phyloP scores from a whole-genome alignment of 1,140 invertebrate species.

The Drosophila saltans region DNA sequence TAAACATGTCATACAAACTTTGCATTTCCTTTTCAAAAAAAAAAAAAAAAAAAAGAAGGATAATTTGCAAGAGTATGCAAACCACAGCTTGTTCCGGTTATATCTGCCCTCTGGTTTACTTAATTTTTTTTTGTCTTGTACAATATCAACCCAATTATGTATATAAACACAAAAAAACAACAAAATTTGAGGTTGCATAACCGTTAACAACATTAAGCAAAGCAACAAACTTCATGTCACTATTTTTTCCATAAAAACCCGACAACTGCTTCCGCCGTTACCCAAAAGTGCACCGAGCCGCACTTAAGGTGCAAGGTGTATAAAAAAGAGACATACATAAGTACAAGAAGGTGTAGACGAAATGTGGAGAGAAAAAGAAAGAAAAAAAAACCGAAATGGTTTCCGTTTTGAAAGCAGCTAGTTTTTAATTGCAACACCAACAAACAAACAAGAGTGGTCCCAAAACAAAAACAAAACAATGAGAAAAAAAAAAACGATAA shows the following conservation, averaged over 20 bases:
- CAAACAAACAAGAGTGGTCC: neutral
- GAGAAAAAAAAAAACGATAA: neutral
- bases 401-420: constrained; percentile 53
- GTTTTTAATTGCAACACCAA: constrained; percentile 46
- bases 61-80: neutral
- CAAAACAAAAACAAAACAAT: neutral
- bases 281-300: constrained; percentile 45
- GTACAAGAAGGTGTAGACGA: constrained; percentile 20
- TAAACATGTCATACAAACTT: too few relatives aligned
- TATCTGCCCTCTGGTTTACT: neutral
- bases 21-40: too few relatives aligned
- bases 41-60: neutral
- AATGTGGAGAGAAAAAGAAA: constrained; percentile 18
- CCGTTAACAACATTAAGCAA: constrained; percentile 30
- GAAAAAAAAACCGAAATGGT: constrained; percentile 33
- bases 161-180: neutral
- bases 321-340: constrained; percentile 20
- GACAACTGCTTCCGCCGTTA: constrained; percentile 51
- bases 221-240: constrained; percentile 35
- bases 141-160: constrained; percentile 7
- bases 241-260: constrained; percentile 51
- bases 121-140: neutral
- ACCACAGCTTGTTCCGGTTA: neutral
- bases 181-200: constrained; percentile 43
- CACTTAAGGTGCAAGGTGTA: constrained; percentile 37